Percentiles rank a stretch among this genome's conserved stretches.
Evolutionary conservation across 2,888 invertebrate species (phyloP).

Genomic region (Tortrix viridana): DNA sequence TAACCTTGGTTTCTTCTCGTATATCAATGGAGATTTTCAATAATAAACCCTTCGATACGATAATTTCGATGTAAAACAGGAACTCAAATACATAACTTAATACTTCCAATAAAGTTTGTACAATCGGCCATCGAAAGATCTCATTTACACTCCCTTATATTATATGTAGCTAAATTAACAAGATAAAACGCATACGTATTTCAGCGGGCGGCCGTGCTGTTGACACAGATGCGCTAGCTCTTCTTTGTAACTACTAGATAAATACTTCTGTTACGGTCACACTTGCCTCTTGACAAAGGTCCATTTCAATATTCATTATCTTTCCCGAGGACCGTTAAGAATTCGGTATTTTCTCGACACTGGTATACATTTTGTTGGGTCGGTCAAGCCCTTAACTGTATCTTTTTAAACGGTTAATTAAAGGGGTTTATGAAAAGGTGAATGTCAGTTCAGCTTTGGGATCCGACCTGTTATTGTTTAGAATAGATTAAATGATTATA

Average conservation of each 20-base stretch:
- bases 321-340: constrained; percentile 32
- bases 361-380: constrained; percentile 23
- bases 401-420: constrained; percentile 16
- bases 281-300: constrained; percentile 30
- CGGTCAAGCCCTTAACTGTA: constrained; percentile 23
- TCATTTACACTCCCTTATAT: background rate
- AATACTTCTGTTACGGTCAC: constrained; percentile 27
- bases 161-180: background rate
- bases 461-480: too few species aligned
- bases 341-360: constrained; percentile 28
- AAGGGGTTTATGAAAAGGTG: constrained; percentile 7
- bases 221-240: constrained; percentile 30
- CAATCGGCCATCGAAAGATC: too few species aligned
- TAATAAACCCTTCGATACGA: too few species aligned
- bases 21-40: too few species aligned
- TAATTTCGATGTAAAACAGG: too few species aligned
- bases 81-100: too few species aligned
- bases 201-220: constrained; percentile 21
- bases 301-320: constrained; percentile 35
- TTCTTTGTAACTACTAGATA: constrained; percentile 29
- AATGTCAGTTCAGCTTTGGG: too few species aligned
- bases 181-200: constrained; percentile 17
- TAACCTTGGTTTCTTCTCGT: too few species aligned
- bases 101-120: too few species aligned
- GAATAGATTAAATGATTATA: too few species aligned